These are phyloP conservation scores for Pterostichus madidus DNA, from an alignment of 2,888 invertebrate genomes.

Conservation along the genomic window DNA sequence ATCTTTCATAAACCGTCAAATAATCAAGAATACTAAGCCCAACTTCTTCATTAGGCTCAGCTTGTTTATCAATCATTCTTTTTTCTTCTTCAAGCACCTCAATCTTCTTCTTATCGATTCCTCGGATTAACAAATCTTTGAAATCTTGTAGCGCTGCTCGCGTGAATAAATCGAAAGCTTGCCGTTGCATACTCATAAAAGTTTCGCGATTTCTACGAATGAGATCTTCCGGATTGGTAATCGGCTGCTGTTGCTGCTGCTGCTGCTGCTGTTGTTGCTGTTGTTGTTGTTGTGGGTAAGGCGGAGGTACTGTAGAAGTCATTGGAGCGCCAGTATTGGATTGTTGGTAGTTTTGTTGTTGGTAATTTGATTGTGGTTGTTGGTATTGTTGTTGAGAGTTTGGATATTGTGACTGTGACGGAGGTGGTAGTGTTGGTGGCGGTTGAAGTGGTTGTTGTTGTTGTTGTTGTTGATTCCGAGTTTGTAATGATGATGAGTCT, in stretches of 20 bases:
- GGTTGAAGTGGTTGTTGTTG: background rate
- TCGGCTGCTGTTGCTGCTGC: background rate
- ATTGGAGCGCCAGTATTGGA: background rate
- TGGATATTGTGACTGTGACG: background rate
- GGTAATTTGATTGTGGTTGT: background rate
- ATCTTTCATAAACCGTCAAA: constrained; percentile 23
- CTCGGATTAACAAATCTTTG: background rate
- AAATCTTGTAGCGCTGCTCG: background rate
- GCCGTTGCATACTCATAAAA: background rate
- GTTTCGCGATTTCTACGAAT: background rate
- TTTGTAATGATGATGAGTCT: too few species aligned
- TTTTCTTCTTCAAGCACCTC: background rate
- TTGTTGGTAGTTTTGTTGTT: background rate
- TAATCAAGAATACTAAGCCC: background rate
- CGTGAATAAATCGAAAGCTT: background rate
- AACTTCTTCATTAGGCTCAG: background rate
- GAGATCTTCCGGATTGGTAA: background rate
- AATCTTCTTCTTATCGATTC: background rate
- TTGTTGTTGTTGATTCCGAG: background rate
- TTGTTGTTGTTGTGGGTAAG: background rate
- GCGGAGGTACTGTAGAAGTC: background rate
- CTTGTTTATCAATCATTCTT: background rate
- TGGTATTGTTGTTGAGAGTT: background rate
- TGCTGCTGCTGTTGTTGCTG: background rate
- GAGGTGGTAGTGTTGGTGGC: background rate